Evolutionary conservation across 2,888 invertebrate species (phyloP).

Genomic region (Synanthedon formicaeformis): DNA sequence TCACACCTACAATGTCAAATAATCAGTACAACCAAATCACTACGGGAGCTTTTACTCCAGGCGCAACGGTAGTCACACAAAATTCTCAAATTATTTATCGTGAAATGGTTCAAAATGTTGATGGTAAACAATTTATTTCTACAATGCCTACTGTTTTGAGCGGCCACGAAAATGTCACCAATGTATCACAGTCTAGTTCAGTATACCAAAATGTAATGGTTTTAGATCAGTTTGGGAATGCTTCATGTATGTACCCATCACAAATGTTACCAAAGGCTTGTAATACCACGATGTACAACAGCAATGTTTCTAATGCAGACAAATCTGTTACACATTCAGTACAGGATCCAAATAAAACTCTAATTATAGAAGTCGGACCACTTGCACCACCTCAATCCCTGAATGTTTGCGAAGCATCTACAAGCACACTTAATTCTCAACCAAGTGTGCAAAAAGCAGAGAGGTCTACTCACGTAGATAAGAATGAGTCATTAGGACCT

Average conservation of each 20-base stretch:
- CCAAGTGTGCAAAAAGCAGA: constrained; percentile 12
- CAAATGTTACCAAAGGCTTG: constrained; percentile 38
- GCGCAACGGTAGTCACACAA: constrained; percentile 57
- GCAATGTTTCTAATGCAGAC: constrained; percentile 21
- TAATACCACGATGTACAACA: constrained; percentile 31
- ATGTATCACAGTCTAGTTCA: constrained; percentile 46
- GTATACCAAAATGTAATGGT: constrained; percentile 65
- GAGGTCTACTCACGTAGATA: constrained; percentile 15
- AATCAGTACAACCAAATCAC: constrained; percentile 42
- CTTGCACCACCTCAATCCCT: constrained; percentile 22
- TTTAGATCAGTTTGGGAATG: constrained; percentile 55
- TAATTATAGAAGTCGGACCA: constrained; percentile 57
- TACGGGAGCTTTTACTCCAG: constrained; percentile 40
- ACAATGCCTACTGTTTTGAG: constrained; percentile 44
- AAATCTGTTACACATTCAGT: constrained; percentile 24
- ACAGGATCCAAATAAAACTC: constrained; percentile 43
- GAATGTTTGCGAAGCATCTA: constrained; percentile 7
- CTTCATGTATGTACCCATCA: constrained; percentile 58
- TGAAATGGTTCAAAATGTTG: constrained; percentile 59
- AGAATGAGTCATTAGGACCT: constrained; percentile 31
- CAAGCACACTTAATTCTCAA: constrained; percentile 11
- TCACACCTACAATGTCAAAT: constrained; percentile 24
- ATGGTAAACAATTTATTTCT: constrained; percentile 54
- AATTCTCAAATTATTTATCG: constrained; percentile 63
- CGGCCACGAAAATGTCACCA: constrained; percentile 43